phyloP scores from a whole-genome alignment of 2,888 invertebrate genomes.

The Synanthedon myopaeformis region DNA sequence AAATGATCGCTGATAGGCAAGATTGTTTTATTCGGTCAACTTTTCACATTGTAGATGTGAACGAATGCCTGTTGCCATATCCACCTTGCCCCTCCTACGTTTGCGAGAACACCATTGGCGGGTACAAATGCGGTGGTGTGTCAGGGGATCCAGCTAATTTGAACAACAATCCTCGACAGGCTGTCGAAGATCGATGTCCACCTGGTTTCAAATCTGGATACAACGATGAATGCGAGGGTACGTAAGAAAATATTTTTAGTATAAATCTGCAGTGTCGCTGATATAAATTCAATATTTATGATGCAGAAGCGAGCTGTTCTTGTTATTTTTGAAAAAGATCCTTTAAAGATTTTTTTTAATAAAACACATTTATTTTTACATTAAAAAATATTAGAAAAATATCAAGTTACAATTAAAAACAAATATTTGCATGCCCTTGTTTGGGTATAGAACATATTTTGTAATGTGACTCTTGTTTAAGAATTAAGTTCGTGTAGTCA shows the following conservation, averaged over 20 bases:
- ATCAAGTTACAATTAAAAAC: too few species aligned
- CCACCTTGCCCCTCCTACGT: slow-evolving; percentile 49
- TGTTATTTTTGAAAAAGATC: not conserved
- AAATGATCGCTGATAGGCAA: too few species aligned
- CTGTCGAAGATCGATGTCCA: slow-evolving; percentile 56
- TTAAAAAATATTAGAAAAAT: too few species aligned
- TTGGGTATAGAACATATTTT: too few species aligned
- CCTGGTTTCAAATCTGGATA: slow-evolving; percentile 56
- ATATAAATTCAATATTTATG: too few species aligned
- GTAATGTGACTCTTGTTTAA: not conserved
- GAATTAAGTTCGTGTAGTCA: not conserved
- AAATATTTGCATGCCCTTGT: too few species aligned
- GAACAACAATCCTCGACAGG: slow-evolving; percentile 13
- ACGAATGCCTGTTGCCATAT: slow-evolving; percentile 78
- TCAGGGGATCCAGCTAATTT: slow-evolving; percentile 40
- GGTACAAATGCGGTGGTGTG: slow-evolving; percentile 54
- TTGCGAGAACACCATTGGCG: slow-evolving; percentile 62
- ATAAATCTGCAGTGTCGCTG: too few species aligned
- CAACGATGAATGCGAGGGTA: slow-evolving; percentile 64
- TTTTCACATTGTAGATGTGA: slow-evolving; percentile 73
- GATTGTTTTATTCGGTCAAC: too few species aligned
- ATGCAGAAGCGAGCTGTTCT: not conserved
- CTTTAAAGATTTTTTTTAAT: too few species aligned
- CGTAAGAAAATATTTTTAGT: not conserved
- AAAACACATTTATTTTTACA: too few species aligned